phyloP scores from a whole-genome alignment of 2,113 vertebrate genomes.

The Myocastor coypus region DNA sequence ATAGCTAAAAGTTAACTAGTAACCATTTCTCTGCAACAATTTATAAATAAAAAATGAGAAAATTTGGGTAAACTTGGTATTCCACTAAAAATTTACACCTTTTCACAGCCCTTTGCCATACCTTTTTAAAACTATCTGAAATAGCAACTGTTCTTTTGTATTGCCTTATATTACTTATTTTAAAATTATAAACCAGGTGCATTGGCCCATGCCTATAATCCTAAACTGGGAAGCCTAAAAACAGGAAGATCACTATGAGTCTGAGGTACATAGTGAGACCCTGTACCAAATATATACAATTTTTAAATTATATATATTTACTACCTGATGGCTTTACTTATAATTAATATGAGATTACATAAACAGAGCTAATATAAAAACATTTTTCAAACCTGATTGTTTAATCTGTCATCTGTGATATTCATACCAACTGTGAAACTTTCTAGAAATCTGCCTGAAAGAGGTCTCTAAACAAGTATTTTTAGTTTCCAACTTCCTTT shows the following conservation, averaged over 20 bases:
- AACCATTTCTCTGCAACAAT: constrained; percentile 14
- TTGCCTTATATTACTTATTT: too few relatives aligned
- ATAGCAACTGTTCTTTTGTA: not conserved
- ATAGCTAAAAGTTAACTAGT: constrained; percentile 13
- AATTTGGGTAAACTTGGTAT: constrained; percentile 6
- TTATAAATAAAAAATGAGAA: not conserved
- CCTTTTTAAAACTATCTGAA: constrained; percentile 26
- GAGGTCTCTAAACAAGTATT: constrained; percentile 6
- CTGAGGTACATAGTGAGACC: too few relatives aligned
- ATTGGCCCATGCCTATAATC: too few relatives aligned
- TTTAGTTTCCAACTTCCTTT: constrained; percentile 15
- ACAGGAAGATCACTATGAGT: too few relatives aligned
- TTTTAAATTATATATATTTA: constrained; percentile 50
- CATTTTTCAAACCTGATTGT: not conserved
- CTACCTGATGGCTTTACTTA: constrained; percentile 37
- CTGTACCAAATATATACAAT: not conserved
- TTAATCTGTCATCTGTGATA: constrained; percentile 23
- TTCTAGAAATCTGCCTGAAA: constrained; percentile 13
- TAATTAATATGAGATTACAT: not conserved
- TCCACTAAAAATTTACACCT: constrained; percentile 9
- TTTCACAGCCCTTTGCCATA: not conserved
- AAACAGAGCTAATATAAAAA: not conserved
- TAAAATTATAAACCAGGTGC: too few relatives aligned
- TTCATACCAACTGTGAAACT: not conserved
- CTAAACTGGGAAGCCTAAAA: too few relatives aligned